Evolutionary conservation across 53 echinoderm and acorn worm genomes (phyloP).

Genomic region (Echinarachnius parma): DNA sequence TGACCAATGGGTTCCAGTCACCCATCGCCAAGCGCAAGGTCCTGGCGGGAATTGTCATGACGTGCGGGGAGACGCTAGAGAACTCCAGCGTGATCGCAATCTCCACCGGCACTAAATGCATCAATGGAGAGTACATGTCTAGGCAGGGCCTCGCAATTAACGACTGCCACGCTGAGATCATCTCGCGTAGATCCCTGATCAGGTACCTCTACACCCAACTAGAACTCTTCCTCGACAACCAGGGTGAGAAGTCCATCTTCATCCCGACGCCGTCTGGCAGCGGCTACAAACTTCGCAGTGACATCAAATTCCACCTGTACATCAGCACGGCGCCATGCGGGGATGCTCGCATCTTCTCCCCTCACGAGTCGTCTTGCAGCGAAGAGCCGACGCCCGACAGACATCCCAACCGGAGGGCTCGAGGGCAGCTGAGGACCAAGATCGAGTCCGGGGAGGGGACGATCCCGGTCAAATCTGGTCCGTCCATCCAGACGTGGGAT

Average conservation of each 20-base stretch:
- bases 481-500: constrained; percentile 95
- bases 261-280: constrained; percentile 51
- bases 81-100: constrained; percentile 78
- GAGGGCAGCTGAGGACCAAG: constrained; percentile 98
- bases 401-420: constrained; percentile 91
- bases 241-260: constrained; percentile 85
- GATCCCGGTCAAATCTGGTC: constrained; percentile 91
- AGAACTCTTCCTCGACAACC: constrained; percentile 56
- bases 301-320: constrained; percentile 85
- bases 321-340: constrained; percentile 99
- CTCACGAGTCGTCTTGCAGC: constrained; percentile 68
- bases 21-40: constrained; percentile 82
- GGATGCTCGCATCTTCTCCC: constrained; percentile 93
- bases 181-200: constrained; percentile 76
- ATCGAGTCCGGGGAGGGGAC: constrained; percentile 99
- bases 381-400: constrained; percentile 64
- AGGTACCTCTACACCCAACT: constrained; percentile 85
- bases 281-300: constrained; percentile 70
- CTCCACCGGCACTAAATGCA: constrained; percentile 94
- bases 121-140: constrained; percentile 99
- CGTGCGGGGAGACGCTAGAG: constrained; percentile 59
- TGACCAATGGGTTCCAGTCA: constrained; percentile 71
- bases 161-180: constrained; percentile 96
- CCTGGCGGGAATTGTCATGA: constrained; percentile 93
- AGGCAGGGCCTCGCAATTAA: constrained; percentile 92